Evolutionary conservation across 2,888 invertebrate species (phyloP), one percentile per base, ranked within the genome.

Genomic region (Atethmia centrago): DNA sequence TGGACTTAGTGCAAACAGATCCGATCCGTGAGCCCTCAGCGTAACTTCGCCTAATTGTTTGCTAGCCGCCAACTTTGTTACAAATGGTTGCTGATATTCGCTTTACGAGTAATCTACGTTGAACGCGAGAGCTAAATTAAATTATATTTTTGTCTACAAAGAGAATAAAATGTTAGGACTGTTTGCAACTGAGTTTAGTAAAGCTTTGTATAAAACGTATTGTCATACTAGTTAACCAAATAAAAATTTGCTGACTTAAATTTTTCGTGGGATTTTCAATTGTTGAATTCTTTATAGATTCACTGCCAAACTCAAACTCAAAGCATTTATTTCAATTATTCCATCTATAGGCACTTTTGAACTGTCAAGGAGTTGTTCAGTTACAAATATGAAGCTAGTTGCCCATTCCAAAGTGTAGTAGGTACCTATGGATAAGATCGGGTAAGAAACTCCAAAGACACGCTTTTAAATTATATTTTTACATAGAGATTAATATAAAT

Each of bases 1-100:
- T 87, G 87, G 91, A 92, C 89, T 92, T 89, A 88, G 90, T 86
- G 87, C 91, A 94, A 94, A 94, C 92, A 94, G 90, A 91, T 90
- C 90, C 88, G 83, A 88, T 85, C 86, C 87, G 84, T 87, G 87
- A 88, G 90, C 88, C 88, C 90, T 88, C 89, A 88, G 91, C 91
- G 90, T 92, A 92, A 91, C 90, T 92, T 90, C 89, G 81, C 85
- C 90, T 93, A 94, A 94, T 94, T 93, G 93, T 94, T 92, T 93
- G 88, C 88, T 85, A 85, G 84, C 84, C 79, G 73, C 85, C 86
- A 92, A 92, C 91, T 93, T 92, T 90, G 91, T 89, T 90, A 91
- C 92, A 89, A 91, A 91, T 90, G 87, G 80, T 85, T 83, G 79
- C 87, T 88, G 85, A 89, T 90, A 90, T 90, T 88, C 87, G 82